Conservation (phyloP, 2,113 vertebrate species). For the Aphelocoma coerulescens region DNA sequence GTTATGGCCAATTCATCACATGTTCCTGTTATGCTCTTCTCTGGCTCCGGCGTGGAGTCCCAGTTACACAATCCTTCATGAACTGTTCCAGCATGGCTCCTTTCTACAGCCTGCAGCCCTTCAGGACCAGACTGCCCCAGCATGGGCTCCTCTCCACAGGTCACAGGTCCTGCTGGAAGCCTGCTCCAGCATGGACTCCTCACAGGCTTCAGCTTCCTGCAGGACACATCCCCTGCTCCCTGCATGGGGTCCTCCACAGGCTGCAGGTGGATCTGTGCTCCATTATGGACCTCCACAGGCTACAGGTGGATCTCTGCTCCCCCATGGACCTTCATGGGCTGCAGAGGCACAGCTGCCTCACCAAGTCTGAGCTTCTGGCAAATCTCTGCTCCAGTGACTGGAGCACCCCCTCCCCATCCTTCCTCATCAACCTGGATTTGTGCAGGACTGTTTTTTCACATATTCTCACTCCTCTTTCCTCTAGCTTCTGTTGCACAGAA, state of each 20-base stretch:
- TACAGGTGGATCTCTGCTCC: background rate
- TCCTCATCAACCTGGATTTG: background rate
- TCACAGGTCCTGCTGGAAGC: background rate
- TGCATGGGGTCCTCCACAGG: accelerated
- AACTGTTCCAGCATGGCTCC: background rate
- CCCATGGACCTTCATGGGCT: accelerated
- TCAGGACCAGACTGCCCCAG: background rate
- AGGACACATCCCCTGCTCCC: background rate
- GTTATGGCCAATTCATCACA: background rate
- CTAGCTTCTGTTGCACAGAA: background rate
- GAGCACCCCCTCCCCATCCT: background rate
- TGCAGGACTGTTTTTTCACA: background rate
- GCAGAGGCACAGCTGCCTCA: background rate
- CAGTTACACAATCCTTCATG: background rate
- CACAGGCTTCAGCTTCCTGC: accelerated
- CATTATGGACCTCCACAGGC: accelerated
- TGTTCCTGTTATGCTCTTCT: background rate
- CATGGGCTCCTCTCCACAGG: background rate
- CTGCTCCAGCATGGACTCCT: background rate
- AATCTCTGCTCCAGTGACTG: background rate
- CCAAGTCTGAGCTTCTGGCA: no score
- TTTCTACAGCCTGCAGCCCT: background rate
- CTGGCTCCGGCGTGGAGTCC: accelerated
- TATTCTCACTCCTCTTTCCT: background rate
- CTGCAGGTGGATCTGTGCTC: background rate